A percentile compares a stretch with the other conserved stretches of the same genome.
phyloP scores from a whole-genome alignment of 2,797 vertebrate species.

The Enoplosus armatus region DNA sequence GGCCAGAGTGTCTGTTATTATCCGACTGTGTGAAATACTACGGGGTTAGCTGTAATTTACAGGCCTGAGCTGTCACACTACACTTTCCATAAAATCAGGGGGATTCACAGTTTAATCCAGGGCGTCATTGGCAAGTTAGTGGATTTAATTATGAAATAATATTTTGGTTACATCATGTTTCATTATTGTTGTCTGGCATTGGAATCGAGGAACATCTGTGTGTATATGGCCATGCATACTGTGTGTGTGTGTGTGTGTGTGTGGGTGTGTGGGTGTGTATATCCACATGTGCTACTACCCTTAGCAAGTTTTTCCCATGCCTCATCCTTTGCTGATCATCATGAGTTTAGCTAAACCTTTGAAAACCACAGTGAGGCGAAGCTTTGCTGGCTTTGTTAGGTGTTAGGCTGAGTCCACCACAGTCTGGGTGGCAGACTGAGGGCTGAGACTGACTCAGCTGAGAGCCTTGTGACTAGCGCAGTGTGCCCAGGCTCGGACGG shows the following conservation, averaged over 20 bases:
- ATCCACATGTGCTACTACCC: slow-evolving; percentile 18
- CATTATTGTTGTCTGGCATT: slow-evolving; percentile 52
- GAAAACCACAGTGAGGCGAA: slow-evolving; percentile 62
- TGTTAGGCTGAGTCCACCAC: slow-evolving; percentile 63
- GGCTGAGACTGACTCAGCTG: slow-evolving; percentile 75
- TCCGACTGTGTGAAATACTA: slow-evolving; percentile 60
- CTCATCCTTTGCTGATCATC: slow-evolving; percentile 68
- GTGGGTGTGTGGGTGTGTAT: slow-evolving; percentile 11
- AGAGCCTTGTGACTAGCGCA: slow-evolving; percentile 78
- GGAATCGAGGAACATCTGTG: slow-evolving; percentile 33
- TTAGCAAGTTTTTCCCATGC: slow-evolving; percentile 64
- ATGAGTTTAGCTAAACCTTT: slow-evolving; percentile 69
- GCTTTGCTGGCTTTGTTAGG: slow-evolving; percentile 55
- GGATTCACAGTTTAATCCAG: slow-evolving; percentile 62
- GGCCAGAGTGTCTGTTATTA: slow-evolving; percentile 35
- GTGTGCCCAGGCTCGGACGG: slow-evolving; percentile 50
- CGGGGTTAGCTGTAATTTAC: slow-evolving; percentile 55
- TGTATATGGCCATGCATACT: neutral
- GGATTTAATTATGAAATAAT: slow-evolving; percentile 67
- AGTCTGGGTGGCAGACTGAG: slow-evolving; percentile 77
- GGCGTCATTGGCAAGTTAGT: slow-evolving; percentile 58
- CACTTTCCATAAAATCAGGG: slow-evolving; percentile 64
- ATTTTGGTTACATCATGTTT: slow-evolving; percentile 66
- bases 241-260: slow-evolving; percentile 1
- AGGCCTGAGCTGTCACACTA: slow-evolving; percentile 58